Evolutionary conservation across 2,888 invertebrate genomes (phyloP).

Genomic region (Cheilosia vulpina): DNA sequence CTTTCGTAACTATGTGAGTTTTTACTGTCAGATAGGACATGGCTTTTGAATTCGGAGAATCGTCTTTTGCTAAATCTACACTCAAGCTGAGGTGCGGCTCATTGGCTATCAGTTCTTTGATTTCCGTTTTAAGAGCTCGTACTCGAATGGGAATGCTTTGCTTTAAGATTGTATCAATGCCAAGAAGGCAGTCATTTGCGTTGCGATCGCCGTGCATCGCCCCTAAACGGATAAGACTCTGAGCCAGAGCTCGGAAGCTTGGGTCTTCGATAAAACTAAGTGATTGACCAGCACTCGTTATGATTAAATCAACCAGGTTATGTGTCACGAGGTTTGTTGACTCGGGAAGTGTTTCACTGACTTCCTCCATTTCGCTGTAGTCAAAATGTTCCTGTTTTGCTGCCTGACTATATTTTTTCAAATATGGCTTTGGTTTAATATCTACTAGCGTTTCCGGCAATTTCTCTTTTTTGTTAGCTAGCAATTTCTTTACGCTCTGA

Average conservation of each 20-base stretch:
- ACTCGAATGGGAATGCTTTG: slow-evolving; percentile 51
- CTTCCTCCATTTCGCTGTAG: neutral
- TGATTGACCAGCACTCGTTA: slow-evolving; percentile 37
- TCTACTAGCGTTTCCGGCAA: slow-evolving; percentile 38
- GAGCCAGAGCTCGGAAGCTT: slow-evolving; percentile 43
- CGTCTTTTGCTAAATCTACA: slow-evolving; percentile 41
- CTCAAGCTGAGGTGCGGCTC: slow-evolving; percentile 53
- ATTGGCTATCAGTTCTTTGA: slow-evolving; percentile 36
- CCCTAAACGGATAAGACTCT: slow-evolving; percentile 45
- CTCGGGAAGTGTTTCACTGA: slow-evolving; percentile 19
- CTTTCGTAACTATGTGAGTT: slow-evolving; percentile 40
- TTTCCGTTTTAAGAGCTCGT: slow-evolving; percentile 40
- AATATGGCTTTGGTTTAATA: slow-evolving; percentile 15
- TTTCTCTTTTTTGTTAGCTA: slow-evolving; percentile 46
- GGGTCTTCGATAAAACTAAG: slow-evolving; percentile 46
- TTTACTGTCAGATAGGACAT: slow-evolving; percentile 51
- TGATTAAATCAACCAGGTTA: slow-evolving; percentile 47
- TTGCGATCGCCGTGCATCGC: slow-evolving; percentile 50
- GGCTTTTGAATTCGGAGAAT: slow-evolving; percentile 20
- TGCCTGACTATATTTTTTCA: slow-evolving; percentile 33
- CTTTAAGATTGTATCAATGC: slow-evolving; percentile 47
- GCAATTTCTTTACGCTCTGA: slow-evolving; percentile 22
- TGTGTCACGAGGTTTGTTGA: slow-evolving; percentile 33
- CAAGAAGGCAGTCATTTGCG: slow-evolving; percentile 42
- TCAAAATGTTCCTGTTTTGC: slow-evolving; percentile 31